Base-by-base conservation (phyloP, 2,888 invertebrate species). In the Esperia sulphurella region DNA sequence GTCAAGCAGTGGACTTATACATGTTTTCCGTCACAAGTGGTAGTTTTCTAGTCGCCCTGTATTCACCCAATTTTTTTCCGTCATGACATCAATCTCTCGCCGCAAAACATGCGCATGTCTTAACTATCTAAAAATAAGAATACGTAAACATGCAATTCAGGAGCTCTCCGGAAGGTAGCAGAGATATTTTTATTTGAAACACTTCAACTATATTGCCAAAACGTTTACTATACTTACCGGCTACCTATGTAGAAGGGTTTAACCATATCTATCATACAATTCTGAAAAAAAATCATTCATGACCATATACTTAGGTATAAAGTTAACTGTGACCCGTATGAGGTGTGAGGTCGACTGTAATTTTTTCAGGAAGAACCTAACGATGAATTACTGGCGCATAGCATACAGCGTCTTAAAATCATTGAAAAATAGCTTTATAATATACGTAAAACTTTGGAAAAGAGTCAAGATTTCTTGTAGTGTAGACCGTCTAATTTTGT, bases 381-480 rank as follows among this genome's bases (percentile, higher is more conserved):
- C 21, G 21, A 21, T 5, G 21, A 21, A 21, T 21, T 21, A 21
- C 21, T 21, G 21, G 21, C 21, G 21, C 21, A 21, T 21, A 21
- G 21, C 3, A 5, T 3, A 21, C 21, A 21, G 3, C 5, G 21
- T 21, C 21, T 2, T 21, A 21, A 21, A 21, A 21, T 21, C 21
- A 21, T 21, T 21, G 21, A 21, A 21, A 21, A 2, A 21, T 21
- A 21, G 5, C 21, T 21, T 21, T 21, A 21, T 21, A 21, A 21
- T 21, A 21, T 2, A 21, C 21, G 21, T 21, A 21, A 21, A 21
- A 21, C 31, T 35, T 35, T 35, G n/a, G 35, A 65, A 47, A 48
- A 50, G 58, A 57, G 46, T 70, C 73, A 71, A 68, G 57, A 66
- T 67, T 63, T 52, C 35, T 6, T 35, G 35, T n/a, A 35, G 54